Evolutionary conservation across 2,888 invertebrate genomes (phyloP), one percentile per base, ranked within the genome.

Genomic region (Deilephila porcellus): DNA sequence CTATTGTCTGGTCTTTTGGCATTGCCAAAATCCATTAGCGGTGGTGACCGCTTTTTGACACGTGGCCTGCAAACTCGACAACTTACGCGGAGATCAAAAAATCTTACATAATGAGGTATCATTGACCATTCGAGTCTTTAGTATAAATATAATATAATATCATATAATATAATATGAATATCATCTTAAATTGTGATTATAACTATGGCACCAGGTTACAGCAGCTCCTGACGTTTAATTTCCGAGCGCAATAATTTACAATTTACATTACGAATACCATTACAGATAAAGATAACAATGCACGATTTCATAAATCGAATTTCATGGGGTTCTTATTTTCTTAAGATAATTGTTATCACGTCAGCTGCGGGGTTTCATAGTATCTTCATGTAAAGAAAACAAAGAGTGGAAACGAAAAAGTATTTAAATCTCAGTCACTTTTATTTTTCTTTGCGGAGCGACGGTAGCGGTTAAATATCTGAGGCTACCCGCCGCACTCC

Each of bases 381-480:
- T 67, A 25, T 77, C 76, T 79, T 76, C 78, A 83, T 83, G 83
- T 84, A 81, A 83, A 80, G 82, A 83, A 86, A 83, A 82, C 82
- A 82, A 84, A 85, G 84, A 86, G 89, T 85, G 84, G 83, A 84
- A 86, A 87, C 84, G 85, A 88, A 91, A 90, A 92, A 90, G 89
- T 91, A 91, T 91, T 92, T 91, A 92, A 92, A 92, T 91, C 90
- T 86, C 86, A 84, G 88, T 84, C 85, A 85, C 86, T 90, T 87
- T 88, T 92, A 91, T 93, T 92, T 93, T 90, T 91, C 89, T 91
- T 91, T 87, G 86, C 84, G 83, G 86, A 88, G 84, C 88, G 90
- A 91, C 88, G 84, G 77, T 85, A 87, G 92, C 88, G 89, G 90
- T 91, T 91, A 91, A 92, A 93, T 91, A 92, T 91, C 91, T 88